These are phyloP conservation scores for Cyprinodon brontotheroides DNA, from an alignment of 2,113 vertebrate genomes.

Conservation along the genomic window DNA sequence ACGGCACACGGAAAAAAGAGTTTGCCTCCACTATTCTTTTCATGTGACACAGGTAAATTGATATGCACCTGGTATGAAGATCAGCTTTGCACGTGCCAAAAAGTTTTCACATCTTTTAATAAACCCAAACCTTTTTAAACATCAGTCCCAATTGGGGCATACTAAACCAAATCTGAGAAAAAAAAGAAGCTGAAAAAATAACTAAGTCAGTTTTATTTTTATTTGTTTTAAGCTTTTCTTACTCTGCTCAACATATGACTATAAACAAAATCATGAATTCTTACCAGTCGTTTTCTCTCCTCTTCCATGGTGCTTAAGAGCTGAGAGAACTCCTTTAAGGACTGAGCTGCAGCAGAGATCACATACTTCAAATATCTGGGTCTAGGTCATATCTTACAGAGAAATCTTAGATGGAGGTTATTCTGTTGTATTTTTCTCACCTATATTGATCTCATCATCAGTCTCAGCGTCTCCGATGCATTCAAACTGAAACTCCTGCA, in stretches of 20 bases:
- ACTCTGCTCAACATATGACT: background rate
- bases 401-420: background rate
- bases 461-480: constrained; percentile 98
- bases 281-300: constrained; percentile 93
- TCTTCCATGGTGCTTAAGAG: constrained; percentile 96
- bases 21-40: no score
- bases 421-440: constrained; percentile 74
- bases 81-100: no score
- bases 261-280: constrained; percentile 46
- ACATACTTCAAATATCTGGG: background rate
- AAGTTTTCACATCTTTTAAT: no score
- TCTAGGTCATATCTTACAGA: background rate
- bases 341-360: constrained; percentile 85
- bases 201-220: background rate
- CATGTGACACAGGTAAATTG: no score
- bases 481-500: constrained; percentile 97
- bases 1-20: no score
- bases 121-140: no score
- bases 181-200: background rate
- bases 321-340: constrained; percentile 96
- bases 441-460: constrained; percentile 96
- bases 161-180: background rate
- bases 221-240: background rate
- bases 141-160: no score
- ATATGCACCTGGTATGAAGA: no score